Evolutionary conservation across 2,797 vertebrate species (phyloP).

Genomic region (Myotis vivesi): DNA sequence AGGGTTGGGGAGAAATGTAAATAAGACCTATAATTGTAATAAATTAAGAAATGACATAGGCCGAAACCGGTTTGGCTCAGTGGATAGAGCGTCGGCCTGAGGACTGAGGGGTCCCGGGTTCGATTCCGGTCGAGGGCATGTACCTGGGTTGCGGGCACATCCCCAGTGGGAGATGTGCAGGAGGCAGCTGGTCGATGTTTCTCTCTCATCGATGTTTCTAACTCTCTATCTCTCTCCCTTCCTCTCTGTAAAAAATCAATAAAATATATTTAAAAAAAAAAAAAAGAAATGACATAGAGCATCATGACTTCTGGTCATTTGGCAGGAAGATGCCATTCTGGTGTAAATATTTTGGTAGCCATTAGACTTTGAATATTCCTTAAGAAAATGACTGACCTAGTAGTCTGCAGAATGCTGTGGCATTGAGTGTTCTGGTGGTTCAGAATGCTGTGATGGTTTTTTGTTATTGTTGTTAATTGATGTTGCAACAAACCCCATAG

Average conservation of each 20-base stretch:
- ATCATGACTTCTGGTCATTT: not conserved
- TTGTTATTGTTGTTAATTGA: not conserved
- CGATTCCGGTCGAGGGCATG: no score
- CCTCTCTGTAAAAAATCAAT: no score
- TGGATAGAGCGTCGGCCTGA: no score
- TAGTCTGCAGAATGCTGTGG: not conserved
- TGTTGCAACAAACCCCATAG: not conserved
- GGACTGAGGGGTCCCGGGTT: no score
- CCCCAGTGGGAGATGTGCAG: no score
- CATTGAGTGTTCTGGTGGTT: not conserved
- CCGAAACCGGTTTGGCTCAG: no score
- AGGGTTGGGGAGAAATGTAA: slow-evolving; percentile 49
- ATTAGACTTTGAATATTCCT: not conserved
- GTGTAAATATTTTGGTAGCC: slow-evolving; percentile 62
- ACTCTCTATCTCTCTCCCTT: no score
- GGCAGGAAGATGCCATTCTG: not conserved
- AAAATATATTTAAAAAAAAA: no score
- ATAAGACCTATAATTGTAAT: slow-evolving; percentile 17
- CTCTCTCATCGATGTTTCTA: no score
- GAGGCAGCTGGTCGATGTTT: no score
- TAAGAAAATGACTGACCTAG: not conserved
- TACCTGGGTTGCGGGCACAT: no score
- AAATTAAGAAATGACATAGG: not conserved
- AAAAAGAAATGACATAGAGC: not conserved
- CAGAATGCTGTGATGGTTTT: not conserved